Base-by-base conservation (phyloP, 2,797 vertebrate species). In the Decapterus maruadsi region DNA sequence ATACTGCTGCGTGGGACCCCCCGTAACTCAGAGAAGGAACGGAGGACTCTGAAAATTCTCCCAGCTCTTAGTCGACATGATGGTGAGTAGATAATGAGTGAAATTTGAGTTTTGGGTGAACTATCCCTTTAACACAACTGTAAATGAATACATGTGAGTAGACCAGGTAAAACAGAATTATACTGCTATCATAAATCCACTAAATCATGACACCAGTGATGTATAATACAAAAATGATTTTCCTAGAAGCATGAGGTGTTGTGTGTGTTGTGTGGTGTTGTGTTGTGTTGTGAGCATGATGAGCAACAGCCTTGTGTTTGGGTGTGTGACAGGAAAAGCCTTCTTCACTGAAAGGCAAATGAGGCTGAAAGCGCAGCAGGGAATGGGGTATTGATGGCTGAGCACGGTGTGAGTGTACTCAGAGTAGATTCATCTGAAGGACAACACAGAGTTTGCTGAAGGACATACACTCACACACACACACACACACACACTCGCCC, bases 381-480 rank as follows among this genome's bases (percentile, higher is more conserved):
- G 38, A 60, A n/a, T 20, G 58, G 61, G 51, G 51, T 56, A 76
- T 40, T 71, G 76, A 72, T 64, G 80, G 48, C 59, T 56, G 68
- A 53, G 72, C 26, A 61, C 40, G 51, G 45, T 75, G 75, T 64
- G 78, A 60, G 77, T 75, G 68, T 61, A 64, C 70, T 72, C 64
- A n/a, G 22, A 79, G 67, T 62, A 67, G 71, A 84, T 51, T 83
- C 71, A 73, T 76, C 26, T 88, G 85, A 90, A 93, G 89, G 88
- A 83, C 87, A 19, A 77, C 53, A 36, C 79, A 71, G 83, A 87
- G 65, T 89, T 84, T 72, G 72, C 68, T 81, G 80, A 89, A 89
- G 89, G 85, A 88, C 75, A 78, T 11, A 40, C 38, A 40, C 38
- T 2, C 38, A 53, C 61, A 59, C 75, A 45, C 13, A 88, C 61